A percentile compares a stretch with the other conserved stretches of the same genome.
Conservation (phyloP, 2,888 invertebrate genomes). For the Coelinius sp. region DNA sequence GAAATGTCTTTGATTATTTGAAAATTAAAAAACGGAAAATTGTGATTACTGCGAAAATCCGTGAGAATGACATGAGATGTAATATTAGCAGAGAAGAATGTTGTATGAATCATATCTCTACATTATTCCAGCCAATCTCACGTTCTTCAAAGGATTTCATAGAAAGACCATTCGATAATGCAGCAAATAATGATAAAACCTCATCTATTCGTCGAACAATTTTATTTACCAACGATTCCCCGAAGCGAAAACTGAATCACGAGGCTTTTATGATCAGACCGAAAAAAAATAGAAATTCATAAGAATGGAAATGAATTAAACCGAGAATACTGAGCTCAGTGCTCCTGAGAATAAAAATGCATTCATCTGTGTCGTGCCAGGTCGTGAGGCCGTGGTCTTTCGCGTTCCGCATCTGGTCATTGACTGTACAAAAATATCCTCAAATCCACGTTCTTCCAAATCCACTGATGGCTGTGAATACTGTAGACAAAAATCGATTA, state of each 20-base stretch:
- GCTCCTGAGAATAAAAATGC: neutral
- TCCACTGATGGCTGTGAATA: neutral
- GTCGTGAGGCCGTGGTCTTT: neutral
- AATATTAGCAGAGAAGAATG: neutral
- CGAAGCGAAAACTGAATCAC: neutral
- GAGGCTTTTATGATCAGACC: neutral
- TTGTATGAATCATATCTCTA: neutral
- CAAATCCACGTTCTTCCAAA: slow-evolving; percentile 17
- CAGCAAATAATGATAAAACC: neutral
- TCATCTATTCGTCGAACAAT: neutral
- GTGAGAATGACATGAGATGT: too few relatives aligned
- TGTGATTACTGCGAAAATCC: too few relatives aligned
- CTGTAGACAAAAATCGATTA: neutral
- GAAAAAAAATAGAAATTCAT: neutral
- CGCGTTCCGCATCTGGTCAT: slow-evolving; percentile 26
- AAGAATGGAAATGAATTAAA: neutral
- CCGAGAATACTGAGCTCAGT: neutral
- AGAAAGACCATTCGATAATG: neutral
- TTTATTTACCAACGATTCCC: neutral
- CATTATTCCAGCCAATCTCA: neutral
- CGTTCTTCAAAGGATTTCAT: neutral
- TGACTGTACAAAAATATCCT: slow-evolving; percentile 38
- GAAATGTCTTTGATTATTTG: too few relatives aligned
- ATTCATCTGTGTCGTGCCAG: neutral
- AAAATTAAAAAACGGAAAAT: too few relatives aligned